Conservation (phyloP, 2,113 vertebrate genomes). For the Tachysurus vachellii region DNA sequence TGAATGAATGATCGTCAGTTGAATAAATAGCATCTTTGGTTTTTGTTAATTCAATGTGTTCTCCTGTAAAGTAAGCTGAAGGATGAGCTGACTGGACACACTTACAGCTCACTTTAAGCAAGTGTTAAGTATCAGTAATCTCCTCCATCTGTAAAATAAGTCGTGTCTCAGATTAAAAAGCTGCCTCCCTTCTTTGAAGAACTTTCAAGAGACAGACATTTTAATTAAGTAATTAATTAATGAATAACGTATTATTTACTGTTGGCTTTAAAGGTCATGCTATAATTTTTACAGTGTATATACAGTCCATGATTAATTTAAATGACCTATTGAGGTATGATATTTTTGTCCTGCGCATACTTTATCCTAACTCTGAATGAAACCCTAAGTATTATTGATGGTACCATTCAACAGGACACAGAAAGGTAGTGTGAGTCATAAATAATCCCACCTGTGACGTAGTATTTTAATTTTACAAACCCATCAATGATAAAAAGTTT, state of each 20-base stretch:
- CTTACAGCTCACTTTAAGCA: no score
- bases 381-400: not conserved
- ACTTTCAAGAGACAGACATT: not conserved
- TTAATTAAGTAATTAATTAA: not conserved
- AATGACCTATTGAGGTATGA: not conserved
- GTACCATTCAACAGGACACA: not conserved
- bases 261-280: not conserved
- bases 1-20: no score
- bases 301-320: not conserved
- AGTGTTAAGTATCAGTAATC: no score
- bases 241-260: not conserved
- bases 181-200: not conserved
- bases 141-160: not conserved
- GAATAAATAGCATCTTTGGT: no score
- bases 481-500: not conserved
- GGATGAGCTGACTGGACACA: no score
- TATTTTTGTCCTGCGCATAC: not conserved
- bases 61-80: no score
- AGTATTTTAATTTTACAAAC: not conserved
- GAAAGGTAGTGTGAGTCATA: not conserved
- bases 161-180: not conserved
- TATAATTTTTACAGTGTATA: not conserved
- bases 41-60: no score
- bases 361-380: not conserved
- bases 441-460: slow-evolving; percentile 3